A percentile compares a stretch with the other conserved stretches of the same genome.
phyloP scores from a whole-genome alignment of 2,113 vertebrate genomes.

The Lagopus leucura region DNA sequence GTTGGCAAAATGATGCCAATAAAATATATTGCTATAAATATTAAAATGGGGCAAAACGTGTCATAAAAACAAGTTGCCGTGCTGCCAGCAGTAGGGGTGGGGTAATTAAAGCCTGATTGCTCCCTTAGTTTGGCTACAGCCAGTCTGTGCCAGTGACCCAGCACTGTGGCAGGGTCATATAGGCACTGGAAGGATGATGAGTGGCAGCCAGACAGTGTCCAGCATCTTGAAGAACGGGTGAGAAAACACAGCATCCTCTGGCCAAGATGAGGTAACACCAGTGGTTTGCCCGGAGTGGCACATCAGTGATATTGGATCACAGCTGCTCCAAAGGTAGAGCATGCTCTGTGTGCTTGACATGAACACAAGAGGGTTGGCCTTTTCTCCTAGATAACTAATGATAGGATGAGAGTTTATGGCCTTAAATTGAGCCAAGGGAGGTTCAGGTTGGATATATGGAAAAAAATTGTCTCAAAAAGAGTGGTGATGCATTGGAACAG shows the following conservation, averaged over 20 bases:
- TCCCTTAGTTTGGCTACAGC: not conserved
- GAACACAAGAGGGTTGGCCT: too few species aligned
- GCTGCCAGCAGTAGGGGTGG: not conserved
- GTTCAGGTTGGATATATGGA: too few species aligned
- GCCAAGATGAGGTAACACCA: not conserved
- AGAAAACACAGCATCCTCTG: not conserved
- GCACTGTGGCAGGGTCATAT: accelerated
- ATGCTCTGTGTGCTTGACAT: not conserved
- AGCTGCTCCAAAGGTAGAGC: not conserved
- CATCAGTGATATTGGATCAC: not conserved
- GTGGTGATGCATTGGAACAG: too few species aligned
- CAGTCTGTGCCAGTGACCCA: not conserved
- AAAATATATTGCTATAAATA: not conserved
- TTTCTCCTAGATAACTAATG: too few species aligned
- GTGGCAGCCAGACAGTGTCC: not conserved
- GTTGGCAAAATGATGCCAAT: conserved; percentile 38
- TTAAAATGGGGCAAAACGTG: not conserved
- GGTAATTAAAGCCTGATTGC: not conserved
- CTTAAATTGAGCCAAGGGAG: too few species aligned
- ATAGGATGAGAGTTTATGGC: too few species aligned
- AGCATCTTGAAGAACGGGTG: accelerated
- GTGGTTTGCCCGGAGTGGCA: not conserved
- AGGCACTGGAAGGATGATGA: not conserved
- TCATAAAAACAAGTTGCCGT: not conserved
- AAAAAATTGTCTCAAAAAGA: too few species aligned